Evolutionary conservation across 2,113 vertebrate species (phyloP).

Genomic region (Cebidichthys violaceus): DNA sequence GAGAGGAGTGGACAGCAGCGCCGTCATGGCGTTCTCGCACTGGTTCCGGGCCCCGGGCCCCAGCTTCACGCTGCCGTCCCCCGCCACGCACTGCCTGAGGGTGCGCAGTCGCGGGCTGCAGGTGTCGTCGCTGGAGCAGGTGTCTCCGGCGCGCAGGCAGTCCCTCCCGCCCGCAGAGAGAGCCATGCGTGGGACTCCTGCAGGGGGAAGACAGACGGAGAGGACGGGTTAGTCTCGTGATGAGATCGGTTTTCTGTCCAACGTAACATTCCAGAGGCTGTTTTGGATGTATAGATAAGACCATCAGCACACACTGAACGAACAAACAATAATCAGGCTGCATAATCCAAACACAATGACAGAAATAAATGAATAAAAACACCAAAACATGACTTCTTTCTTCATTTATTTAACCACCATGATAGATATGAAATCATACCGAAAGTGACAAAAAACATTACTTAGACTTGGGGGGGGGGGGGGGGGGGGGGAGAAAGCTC

Average conservation of each 20-base stretch:
- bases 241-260: not conserved
- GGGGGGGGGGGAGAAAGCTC: no score
- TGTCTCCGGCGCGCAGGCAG: slow-evolving; percentile 91
- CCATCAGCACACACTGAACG: fast-evolving
- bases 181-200: slow-evolving; percentile 76
- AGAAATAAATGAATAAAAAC: not conserved
- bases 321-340: not conserved
- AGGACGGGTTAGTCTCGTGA: not conserved
- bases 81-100: slow-evolving; percentile 92
- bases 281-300: not conserved
- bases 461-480: not conserved
- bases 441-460: not conserved
- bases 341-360: no score
- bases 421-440: not conserved
- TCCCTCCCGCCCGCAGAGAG: slow-evolving; percentile 81
- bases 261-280: not conserved
- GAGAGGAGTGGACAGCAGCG: slow-evolving; percentile 91
- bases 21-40: slow-evolving; percentile 88
- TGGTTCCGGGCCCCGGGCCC: slow-evolving; percentile 90
- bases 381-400: not conserved
- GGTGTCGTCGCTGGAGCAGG: slow-evolving; percentile 89
- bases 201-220: slow-evolving; percentile 3
- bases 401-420: not conserved
- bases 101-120: slow-evolving; percentile 94
- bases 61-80: slow-evolving; percentile 90